Conservation (phyloP, 2,797 vertebrate species). For the Helarctos malayanus region DNA sequence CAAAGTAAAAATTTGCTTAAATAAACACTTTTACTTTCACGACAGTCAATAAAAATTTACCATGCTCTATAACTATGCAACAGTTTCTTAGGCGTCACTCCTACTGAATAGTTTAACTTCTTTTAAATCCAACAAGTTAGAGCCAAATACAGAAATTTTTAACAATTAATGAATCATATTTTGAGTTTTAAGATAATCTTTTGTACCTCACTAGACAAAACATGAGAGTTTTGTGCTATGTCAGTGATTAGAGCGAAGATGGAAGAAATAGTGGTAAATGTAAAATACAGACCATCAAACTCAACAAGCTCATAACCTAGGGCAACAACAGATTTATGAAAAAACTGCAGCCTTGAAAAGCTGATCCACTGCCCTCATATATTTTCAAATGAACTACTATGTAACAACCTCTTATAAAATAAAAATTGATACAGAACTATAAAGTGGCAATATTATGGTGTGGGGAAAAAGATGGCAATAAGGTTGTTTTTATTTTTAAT, state of each 20-base stretch:
- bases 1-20: slow-evolving; percentile 9
- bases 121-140: slow-evolving; percentile 28
- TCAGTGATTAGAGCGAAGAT: neutral
- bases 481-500: neutral
- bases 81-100: slow-evolving; percentile 6
- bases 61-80: neutral
- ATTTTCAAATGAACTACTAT: neutral
- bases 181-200: slow-evolving; percentile 53
- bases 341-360: slow-evolving; percentile 7
- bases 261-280: neutral
- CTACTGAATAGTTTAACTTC: neutral
- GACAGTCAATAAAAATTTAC: slow-evolving; percentile 38
- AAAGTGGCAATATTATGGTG: neutral
- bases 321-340: neutral
- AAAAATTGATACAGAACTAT: slow-evolving; percentile 8
- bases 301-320: neutral
- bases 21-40: neutral
- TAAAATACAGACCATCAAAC: neutral
- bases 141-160: slow-evolving; percentile 16
- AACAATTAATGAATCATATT: slow-evolving; percentile 9
- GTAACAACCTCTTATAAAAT: neutral
- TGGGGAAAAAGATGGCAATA: neutral
- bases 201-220: neutral
- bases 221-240: neutral
- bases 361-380: neutral